Conservation (phyloP, 30 jellyfish, hydroid and myxozoan genomes). For the Sanderia malayensis region DNA sequence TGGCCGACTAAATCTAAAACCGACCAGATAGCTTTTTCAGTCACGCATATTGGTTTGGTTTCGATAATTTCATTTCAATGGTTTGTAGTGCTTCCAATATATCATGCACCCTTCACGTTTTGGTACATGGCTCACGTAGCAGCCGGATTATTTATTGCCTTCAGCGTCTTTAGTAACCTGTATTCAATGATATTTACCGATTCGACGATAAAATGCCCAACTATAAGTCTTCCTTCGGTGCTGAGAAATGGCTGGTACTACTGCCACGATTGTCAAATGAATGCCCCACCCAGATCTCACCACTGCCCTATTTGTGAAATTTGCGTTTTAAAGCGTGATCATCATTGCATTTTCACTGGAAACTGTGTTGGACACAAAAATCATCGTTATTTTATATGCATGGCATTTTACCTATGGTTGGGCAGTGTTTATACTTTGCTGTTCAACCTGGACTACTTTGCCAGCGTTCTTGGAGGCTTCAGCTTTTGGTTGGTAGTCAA, state of each 20-base stretch:
- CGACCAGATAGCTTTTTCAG: conserved; percentile 80
- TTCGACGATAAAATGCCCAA: conserved; percentile 52
- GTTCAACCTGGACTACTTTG: conserved; percentile 68
- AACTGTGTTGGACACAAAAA: conserved; percentile 83
- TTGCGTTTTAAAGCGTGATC: conserved; percentile 87
- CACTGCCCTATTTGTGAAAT: conserved; percentile 90
- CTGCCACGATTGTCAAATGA: conserved; percentile 83
- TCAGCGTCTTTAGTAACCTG: conserved; percentile 71
- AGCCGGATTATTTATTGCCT: conserved; percentile 57
- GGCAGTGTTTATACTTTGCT: conserved; percentile 69
- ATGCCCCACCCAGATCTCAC: conserved; percentile 94
- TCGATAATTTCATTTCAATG: conserved; percentile 64
- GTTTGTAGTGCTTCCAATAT: conserved; percentile 76
- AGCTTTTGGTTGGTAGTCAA: conserved; percentile 37
- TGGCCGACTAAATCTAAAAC: conserved; percentile 72
- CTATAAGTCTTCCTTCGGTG: conserved; percentile 79
- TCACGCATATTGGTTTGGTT: conserved; percentile 76
- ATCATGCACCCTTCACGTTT: conserved; percentile 65
- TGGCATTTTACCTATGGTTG: conserved; percentile 76
- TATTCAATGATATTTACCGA: conserved; percentile 65
- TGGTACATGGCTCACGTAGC: conserved; percentile 63
- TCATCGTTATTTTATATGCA: conserved; percentile 80
- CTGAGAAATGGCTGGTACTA: conserved; percentile 80
- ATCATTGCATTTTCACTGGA: conserved; percentile 91
- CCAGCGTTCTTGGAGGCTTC: conserved; percentile 59